Base-by-base conservation (phyloP, 37 sponge, comb jelly and placozoan species). In the Mnemiopsis leidyi region DNA sequence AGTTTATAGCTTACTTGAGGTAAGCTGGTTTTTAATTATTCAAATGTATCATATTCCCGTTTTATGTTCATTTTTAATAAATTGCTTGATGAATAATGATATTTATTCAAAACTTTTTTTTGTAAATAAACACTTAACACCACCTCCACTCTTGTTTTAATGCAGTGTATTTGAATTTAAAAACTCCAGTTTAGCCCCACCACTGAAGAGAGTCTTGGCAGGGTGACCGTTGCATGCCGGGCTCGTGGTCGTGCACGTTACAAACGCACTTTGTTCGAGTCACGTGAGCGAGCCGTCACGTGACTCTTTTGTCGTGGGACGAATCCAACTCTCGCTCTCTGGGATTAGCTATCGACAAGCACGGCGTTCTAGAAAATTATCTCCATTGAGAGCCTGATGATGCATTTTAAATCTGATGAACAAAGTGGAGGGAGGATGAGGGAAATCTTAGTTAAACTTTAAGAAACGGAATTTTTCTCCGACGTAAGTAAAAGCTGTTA, bases 161-260 rank as follows among this genome's bases (percentile, higher is more conserved):
- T 71, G n/a, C 5, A 28, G 5, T 28, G 30, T 71, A 71, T 71
- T 71, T 5, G 30, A 71, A 29, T 28, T 71, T 28, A 28, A n/a
- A 21, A n/a, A 29, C 75, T 71, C 75, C 75, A 29, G 30, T 23
- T 5, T 71, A 5, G 5, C 75, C n/a, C 75, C 30, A n/a, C n/a
- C 3, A n/a, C 30, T 25, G 25, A 13, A 5, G n/a, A 3, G 90
- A 40, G 90, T 77, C 36, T 77, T 77, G 79, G 79, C 79, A 28
- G 79, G 18, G 36, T 32, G 79, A 77, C 79, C 79, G 79, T 77
- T 40, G 90, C 90, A 23, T 40, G 48, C 13, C 61, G 25, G n/a
- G 90, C 90, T 36, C 48, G 75, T 71, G 75, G 29, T 3, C 90
- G 61, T 39, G 90, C 90, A 85, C 26, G 90, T 39, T 38, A 85